Percentiles rank a stretch among this genome's conserved stretches.
phyloP scores from a whole-genome alignment of 2,888 invertebrate genomes.

The Mayetiola destructor region DNA sequence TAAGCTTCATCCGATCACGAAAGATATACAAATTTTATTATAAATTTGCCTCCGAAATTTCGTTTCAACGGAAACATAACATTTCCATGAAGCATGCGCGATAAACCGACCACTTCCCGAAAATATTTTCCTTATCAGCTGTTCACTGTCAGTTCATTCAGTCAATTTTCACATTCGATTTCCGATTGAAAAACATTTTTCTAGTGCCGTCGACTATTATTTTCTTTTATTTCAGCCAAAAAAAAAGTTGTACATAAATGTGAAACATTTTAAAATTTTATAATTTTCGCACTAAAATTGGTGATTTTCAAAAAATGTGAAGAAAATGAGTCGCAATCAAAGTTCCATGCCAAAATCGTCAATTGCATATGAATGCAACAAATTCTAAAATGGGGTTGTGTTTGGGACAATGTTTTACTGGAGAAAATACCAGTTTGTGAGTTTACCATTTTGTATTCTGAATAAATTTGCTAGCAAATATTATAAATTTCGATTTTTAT shows the following conservation, averaged over 20 bases:
- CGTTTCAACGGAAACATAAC: background rate
- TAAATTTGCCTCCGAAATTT: too few relatives aligned
- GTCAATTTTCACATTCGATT: too few relatives aligned
- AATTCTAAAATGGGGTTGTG: slow-evolving; percentile 23
- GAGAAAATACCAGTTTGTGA: slow-evolving; percentile 8
- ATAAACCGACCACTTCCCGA: background rate
- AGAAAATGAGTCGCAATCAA: background rate
- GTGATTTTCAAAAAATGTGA: background rate
- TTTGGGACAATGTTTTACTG: slow-evolving; percentile 23
- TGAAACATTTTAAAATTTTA: background rate
- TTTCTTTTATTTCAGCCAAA: too few relatives aligned
- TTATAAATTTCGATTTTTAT: background rate
- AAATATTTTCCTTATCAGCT: slow-evolving; percentile 15
- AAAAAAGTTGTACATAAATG: too few relatives aligned
- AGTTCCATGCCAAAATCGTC: background rate
- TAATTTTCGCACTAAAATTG: background rate
- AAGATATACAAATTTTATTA: background rate
- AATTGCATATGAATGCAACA: background rate
- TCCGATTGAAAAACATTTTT: too few relatives aligned
- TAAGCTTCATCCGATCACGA: too few relatives aligned
- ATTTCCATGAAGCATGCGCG: background rate
- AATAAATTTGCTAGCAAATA: too few relatives aligned
- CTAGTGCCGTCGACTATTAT: background rate
- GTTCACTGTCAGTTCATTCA: slow-evolving; percentile 17
- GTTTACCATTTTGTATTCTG: background rate